Evolutionary conservation across 2,888 invertebrate genomes (phyloP), one percentile per base, ranked within the genome.

Genomic region (Melinaea marsaeus): DNA sequence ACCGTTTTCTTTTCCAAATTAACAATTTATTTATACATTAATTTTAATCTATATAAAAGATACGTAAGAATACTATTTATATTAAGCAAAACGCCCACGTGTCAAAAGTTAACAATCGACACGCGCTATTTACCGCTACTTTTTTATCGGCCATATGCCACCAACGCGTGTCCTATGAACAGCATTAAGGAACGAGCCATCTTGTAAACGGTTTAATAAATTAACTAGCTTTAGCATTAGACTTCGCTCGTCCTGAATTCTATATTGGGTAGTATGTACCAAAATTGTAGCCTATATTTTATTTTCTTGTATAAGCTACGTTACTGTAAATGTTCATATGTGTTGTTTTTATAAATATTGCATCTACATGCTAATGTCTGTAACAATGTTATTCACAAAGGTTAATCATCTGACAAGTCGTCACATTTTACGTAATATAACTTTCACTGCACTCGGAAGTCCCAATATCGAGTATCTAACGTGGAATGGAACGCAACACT

Each of bases 71-170:
- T 42, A 9, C 42, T 51, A 3, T 51, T 32, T n/a, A 51, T 51
- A 32, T 7, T 51, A n/a, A 51, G 51, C 5, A 6, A 37, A 37
- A 45, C n/a, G 9, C 11, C 57, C 57, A 46, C 45, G 60, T 56
- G 72, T 77, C 77, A 75, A 77, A 77, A 74, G 67, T 70, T 82
- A 85, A 86, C 74, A 61, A 70, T 61, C 55, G 84, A 73, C 88
- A 83, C 88, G 88, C 84, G 88, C 57, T 71, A 61, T 64, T 65
- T 64, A 59, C 72, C 68, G 68, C 69, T 73, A 73, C 69, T 70
- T 74, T 81, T 78, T 80, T 83, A 81, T 82, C 81, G 65, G 75
- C 84, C 89, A 88, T 86, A 90, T 90, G 89, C 79, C 83, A 85
- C 85, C 74, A 74, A 78, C 88, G 85, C 88, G 89, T 86, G 88